Evolutionary conservation across 1,140 invertebrate genomes (phyloP).

Genomic region (Drosophila obscura): DNA sequence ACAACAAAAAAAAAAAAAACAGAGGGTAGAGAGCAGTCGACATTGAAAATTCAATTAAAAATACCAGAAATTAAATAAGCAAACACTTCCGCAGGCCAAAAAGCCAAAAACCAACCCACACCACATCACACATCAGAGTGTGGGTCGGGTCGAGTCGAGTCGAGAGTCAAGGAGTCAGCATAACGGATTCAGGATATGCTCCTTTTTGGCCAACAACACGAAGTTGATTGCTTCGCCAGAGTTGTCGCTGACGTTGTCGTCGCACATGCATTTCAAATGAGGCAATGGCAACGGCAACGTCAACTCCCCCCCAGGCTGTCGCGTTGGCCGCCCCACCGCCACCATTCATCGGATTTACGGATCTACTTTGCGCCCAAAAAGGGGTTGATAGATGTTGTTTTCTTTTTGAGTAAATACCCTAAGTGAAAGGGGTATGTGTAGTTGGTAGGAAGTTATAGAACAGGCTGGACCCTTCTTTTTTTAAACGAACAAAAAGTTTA

Average conservation of each 20-base stretch:
- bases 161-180: slow-evolving; percentile 37
- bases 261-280: slow-evolving; percentile 70
- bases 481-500: too few species aligned
- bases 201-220: slow-evolving; percentile 40
- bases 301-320: slow-evolving; percentile 4
- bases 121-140: not conserved
- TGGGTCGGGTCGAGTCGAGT: too few species aligned
- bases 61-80: slow-evolving; percentile 78
- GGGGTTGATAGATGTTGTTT: slow-evolving; percentile 42
- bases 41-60: slow-evolving; percentile 79
- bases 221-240: slow-evolving; percentile 61
- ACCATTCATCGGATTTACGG: slow-evolving; percentile 17
- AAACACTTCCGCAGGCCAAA: slow-evolving; percentile 71
- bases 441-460: too few species aligned
- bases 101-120: slow-evolving; percentile 46
- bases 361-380: slow-evolving; percentile 22
- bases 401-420: slow-evolving; percentile 3
- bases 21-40: slow-evolving; percentile 40
- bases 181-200: slow-evolving; percentile 45
- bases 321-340: not conserved
- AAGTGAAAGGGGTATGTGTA: too few species aligned
- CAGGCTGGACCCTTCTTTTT: too few species aligned
- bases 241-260: slow-evolving; percentile 32
- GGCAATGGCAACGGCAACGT: slow-evolving; percentile 9
- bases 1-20: slow-evolving; percentile 45